Percentiles rank a stretch among this genome's conserved stretches.
Conservation (phyloP, 2,888 invertebrate species). For the Pediacus dermestoides region DNA sequence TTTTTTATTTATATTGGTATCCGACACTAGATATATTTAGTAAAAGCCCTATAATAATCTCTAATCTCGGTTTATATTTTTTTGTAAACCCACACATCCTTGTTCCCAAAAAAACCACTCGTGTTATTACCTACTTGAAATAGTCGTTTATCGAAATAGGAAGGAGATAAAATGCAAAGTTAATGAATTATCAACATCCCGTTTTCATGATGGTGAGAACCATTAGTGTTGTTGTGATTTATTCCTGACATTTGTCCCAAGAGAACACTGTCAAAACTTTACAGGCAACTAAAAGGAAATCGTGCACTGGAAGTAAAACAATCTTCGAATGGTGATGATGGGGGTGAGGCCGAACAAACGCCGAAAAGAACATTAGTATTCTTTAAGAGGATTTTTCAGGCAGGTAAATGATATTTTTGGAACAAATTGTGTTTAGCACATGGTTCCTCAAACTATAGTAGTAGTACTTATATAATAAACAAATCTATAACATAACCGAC, state of each 20-base stretch:
- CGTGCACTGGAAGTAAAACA: slow-evolving; percentile 16
- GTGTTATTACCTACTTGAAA: too few species aligned
- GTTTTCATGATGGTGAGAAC: slow-evolving; percentile 23
- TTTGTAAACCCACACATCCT: too few species aligned
- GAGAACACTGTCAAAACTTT: slow-evolving; percentile 35
- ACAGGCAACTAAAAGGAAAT: slow-evolving; percentile 32
- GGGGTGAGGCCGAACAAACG: slow-evolving; percentile 10
- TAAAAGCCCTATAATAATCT: too few species aligned
- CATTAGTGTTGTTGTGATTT: slow-evolving; percentile 37
- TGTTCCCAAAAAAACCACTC: too few species aligned
- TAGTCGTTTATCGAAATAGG: slow-evolving; percentile 25
- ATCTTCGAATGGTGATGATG: slow-evolving; percentile 17
- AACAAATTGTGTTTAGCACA: background rate
- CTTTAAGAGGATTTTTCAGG: slow-evolving; percentile 13
- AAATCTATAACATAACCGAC: too few species aligned
- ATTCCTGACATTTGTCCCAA: slow-evolving; percentile 36
- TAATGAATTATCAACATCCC: slow-evolving; percentile 33
- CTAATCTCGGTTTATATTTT: too few species aligned
- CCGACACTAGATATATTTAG: too few species aligned
- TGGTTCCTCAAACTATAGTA: too few species aligned
- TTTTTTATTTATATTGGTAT: too few species aligned
- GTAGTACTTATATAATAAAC: too few species aligned
- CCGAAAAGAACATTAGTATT: slow-evolving; percentile 16
- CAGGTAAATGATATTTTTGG: slow-evolving; percentile 23
- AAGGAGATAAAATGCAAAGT: slow-evolving; percentile 24